A percentile compares a stretch with the other conserved stretches of the same genome.
These are phyloP conservation scores for Acanthis flammea DNA, from an alignment of 2,797 vertebrate species.

Conservation along the genomic window DNA sequence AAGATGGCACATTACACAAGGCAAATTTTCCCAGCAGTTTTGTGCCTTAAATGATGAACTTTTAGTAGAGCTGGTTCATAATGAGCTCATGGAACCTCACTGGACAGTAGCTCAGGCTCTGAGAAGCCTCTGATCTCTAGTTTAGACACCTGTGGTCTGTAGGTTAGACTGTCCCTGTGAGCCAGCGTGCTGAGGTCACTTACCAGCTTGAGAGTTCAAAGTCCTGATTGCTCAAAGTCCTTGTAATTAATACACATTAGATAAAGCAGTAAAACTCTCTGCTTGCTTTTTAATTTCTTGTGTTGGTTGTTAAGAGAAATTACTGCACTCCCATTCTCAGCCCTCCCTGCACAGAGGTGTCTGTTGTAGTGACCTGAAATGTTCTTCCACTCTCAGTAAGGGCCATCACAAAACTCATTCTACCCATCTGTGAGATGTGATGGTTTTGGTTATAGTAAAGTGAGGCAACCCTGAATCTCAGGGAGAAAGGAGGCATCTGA, in stretches of 20 bases:
- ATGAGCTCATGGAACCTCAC: neutral
- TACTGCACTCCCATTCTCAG: neutral
- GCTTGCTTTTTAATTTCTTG: neutral
- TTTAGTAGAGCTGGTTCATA: neutral
- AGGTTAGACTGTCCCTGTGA: neutral
- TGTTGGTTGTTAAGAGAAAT: neutral
- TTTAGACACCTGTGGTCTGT: neutral
- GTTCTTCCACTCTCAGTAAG: fast-evolving
- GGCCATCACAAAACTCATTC: neutral
- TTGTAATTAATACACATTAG: neutral
- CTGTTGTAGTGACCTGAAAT: neutral
- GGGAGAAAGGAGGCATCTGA: neutral
- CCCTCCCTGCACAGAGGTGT: neutral
- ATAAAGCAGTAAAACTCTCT: neutral
- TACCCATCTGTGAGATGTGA: fast-evolving
- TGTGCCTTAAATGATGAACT: neutral
- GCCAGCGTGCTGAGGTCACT: neutral
- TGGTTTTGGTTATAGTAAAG: neutral
- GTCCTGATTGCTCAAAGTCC: neutral
- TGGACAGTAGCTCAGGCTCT: neutral
- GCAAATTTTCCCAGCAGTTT: neutral
- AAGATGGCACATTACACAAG: neutral
- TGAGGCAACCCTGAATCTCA: neutral
- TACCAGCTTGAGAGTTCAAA: neutral
- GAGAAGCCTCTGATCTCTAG: neutral